Percentiles rank a stretch among this genome's conserved stretches.
phyloP scores from a whole-genome alignment of 2,113 vertebrate genomes.

The Oryzias woworae region DNA sequence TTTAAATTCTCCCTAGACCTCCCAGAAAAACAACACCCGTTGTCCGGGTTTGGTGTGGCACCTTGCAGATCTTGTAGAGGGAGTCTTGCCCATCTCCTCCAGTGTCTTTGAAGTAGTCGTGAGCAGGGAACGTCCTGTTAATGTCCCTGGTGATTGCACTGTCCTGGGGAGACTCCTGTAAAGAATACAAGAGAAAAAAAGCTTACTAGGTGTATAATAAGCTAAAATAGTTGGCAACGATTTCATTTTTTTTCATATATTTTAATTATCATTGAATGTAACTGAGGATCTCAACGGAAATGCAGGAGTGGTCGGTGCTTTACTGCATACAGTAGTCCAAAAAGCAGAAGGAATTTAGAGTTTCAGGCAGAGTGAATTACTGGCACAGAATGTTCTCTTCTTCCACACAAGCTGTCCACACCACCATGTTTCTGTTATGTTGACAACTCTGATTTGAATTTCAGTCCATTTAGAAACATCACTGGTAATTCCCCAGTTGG shows the following conservation, averaged over 20 bases:
- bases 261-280: background rate
- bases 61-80: constrained; percentile 99
- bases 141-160: constrained; percentile 98
- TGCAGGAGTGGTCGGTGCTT: constrained; percentile 47
- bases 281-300: constrained; percentile 2
- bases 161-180: constrained; percentile 96
- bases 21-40: background rate
- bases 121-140: constrained; percentile 97
- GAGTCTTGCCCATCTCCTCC: constrained; percentile 98
- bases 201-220: background rate
- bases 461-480: background rate
- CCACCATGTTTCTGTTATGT: background rate
- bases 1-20: background rate
- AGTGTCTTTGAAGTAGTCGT: constrained; percentile 99
- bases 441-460: background rate
- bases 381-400: constrained; percentile 50
- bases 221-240: background rate
- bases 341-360: constrained; percentile 19
- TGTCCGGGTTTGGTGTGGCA: constrained; percentile 48
- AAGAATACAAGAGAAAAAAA: constrained; percentile 14
- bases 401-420: constrained; percentile 15
- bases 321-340: constrained; percentile 2
- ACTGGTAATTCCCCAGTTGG: background rate
- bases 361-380: constrained; percentile 14
- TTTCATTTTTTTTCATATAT: too few species aligned